A percentile compares a stretch with the other conserved stretches of the same genome.
Evolutionary conservation across 2,113 vertebrate species (phyloP).

Genomic region (Nestor notabilis): DNA sequence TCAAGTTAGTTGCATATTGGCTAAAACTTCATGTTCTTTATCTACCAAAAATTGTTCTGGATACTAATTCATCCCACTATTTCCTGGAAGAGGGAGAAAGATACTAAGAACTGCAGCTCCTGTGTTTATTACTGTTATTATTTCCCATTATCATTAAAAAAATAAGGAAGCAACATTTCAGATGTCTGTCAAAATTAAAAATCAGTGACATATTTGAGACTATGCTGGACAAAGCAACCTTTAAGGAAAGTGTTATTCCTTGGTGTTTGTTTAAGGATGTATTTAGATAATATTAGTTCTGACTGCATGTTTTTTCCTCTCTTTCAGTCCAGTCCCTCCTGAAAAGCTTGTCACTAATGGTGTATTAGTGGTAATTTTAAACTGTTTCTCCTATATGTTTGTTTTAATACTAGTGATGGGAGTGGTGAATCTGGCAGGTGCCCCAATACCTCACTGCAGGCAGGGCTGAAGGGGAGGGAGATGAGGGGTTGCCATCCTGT

Average conservation of each 20-base stretch:
- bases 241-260: background rate
- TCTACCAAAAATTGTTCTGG: background rate
- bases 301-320: background rate
- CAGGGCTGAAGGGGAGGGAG: background rate
- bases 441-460: background rate
- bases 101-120: background rate
- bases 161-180: background rate
- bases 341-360: constrained; percentile 78
- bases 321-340: constrained; percentile 68
- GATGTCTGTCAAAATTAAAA: background rate
- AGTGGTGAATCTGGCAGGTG: background rate
- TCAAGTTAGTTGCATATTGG: background rate
- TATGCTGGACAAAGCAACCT: background rate
- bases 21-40: background rate
- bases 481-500: background rate
- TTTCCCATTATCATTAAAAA: background rate
- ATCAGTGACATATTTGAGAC: background rate
- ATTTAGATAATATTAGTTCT: background rate
- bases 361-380: constrained; percentile 77
- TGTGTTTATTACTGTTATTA: background rate
- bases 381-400: background rate
- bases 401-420: background rate
- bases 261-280: background rate
- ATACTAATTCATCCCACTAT: background rate
- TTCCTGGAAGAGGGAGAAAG: background rate